A percentile compares a stretch with the other conserved stretches of the same genome.
Conservation (phyloP, 2,113 vertebrate genomes). For the Illadopsis cleaveri region DNA sequence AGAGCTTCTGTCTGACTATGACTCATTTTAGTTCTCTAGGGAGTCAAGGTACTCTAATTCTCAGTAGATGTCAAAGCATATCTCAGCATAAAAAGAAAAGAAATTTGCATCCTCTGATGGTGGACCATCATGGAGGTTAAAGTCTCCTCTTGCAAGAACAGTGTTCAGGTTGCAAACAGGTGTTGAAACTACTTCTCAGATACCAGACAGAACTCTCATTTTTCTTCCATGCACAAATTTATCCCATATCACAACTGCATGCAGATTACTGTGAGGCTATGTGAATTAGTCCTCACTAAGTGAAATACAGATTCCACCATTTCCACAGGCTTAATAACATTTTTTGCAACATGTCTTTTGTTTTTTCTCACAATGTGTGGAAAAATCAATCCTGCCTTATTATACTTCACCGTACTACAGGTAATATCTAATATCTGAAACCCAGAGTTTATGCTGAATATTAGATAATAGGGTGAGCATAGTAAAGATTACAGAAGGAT, state of each 20-base stretch:
- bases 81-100: not conserved
- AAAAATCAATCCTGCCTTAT: not conserved
- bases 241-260: not conserved
- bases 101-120: not conserved
- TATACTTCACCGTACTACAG: not conserved
- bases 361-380: not conserved
- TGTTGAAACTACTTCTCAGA: not conserved
- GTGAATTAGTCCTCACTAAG: not conserved
- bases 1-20: not conserved
- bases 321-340: not conserved
- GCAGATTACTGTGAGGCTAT: not conserved
- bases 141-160: not conserved
- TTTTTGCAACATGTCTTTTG: not conserved
- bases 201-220: not conserved
- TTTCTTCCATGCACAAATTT: not conserved
- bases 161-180: not conserved
- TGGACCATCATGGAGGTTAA: not conserved
- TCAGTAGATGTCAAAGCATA: not conserved
- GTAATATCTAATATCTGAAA: not conserved
- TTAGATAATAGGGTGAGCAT: not conserved
- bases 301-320: not conserved
- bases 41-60: not conserved
- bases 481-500: not conserved
- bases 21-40: not conserved
- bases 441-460: not conserved